These are phyloP conservation scores for Oreamnos americanus DNA, from an alignment of 2,113 vertebrate species.

Conservation along the genomic window DNA sequence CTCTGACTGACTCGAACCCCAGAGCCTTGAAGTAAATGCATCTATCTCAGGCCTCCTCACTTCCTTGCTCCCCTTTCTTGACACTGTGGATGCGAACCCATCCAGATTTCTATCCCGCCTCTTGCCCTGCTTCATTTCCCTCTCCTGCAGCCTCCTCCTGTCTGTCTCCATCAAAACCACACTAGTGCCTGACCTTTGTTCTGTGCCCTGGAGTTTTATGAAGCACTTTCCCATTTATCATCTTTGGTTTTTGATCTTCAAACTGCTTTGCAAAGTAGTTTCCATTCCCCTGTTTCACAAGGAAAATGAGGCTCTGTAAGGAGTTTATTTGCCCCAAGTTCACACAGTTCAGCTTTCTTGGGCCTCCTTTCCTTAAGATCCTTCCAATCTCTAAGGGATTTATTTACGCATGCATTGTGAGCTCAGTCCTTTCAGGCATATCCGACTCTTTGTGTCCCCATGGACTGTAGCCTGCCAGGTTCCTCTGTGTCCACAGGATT, in stretches of 20 bases:
- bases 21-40: not conserved
- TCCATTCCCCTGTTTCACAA: not conserved
- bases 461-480: not conserved
- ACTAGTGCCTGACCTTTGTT: not conserved
- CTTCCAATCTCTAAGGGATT: not conserved
- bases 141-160: not conserved
- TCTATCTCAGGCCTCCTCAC: not conserved
- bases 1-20: not conserved
- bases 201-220: not conserved
- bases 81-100: not conserved
- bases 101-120: accelerated
- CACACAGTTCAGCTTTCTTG: not conserved
- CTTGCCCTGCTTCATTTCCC: too few relatives aligned
- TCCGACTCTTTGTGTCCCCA: not conserved
- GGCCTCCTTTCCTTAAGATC: not conserved
- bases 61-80: not conserved
- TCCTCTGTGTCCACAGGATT: not conserved
- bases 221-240: not conserved
- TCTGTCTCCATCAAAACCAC: not conserved
- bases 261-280: not conserved
- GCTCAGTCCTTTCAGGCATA: not conserved
- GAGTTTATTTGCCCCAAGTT: not conserved
- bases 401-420: not conserved
- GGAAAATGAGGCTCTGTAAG: not conserved
- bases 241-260: not conserved